Base-by-base conservation (phyloP, 2,888 invertebrate species). In the Halictus quadricinctus region DNA sequence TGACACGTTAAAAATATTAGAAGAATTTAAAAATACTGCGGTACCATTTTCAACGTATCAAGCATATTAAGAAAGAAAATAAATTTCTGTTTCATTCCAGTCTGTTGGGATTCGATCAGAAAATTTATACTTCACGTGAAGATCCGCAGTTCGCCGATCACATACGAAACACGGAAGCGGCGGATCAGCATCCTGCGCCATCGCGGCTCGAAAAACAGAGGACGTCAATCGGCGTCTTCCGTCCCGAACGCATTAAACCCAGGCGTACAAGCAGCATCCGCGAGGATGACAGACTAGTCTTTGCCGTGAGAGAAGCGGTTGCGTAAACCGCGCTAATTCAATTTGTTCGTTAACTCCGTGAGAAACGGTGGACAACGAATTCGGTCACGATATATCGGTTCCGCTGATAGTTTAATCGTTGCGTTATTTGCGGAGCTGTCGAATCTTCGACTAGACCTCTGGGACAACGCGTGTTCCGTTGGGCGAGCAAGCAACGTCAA, bases 341-440 rank as follows among this genome's bases (percentile, higher is more conserved):
- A 73, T 58, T 73, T 54, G 48, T 64, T 66, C 12, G 46, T 82
- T 43, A 64, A 41, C 41, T 70, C 70, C 12, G 10, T 29, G 74
- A 60, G 69, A 75, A 80, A 80, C 72, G 18, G n/a, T 29, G 25
- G 41, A n/a, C 41, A 70, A 82, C 70, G 75, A 82, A 70, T 76
- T 76, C 72, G 43, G 72, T 81, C 81, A 72, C 82, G 60, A 80
- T 74, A 80, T 50, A 18, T 48, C 48, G 54, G 58, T 72, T 12
- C 79, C 25, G 29, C n/a, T n/a, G 46, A 77, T 48, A 46, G n/a
- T 25, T 72, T 72, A 70, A 70, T 72, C 72, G 18, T 13, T 13
- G 18, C 15, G 25, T 2, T 4, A 21, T 54, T 8, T 54, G 21
- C 2, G 54, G 21, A 54, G 8, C 54, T 10, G 54, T 54, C 8